Evolutionary conservation across 35 echinoderm and acorn worm species (phyloP), one percentile per base, ranked within the genome.

Genomic region (Lytechinus pictus): DNA sequence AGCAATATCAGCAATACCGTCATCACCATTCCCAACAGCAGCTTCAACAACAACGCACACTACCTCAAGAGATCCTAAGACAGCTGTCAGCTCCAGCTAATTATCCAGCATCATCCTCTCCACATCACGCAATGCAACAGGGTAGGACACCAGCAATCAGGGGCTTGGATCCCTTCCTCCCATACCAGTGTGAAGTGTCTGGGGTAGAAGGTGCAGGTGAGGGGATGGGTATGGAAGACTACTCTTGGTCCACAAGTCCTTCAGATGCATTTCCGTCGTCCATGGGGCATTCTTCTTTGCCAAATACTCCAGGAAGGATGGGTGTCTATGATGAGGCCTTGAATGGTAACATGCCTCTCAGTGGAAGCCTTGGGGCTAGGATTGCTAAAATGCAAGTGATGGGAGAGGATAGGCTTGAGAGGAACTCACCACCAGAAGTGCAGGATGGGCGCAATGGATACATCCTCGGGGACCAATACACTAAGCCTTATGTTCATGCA

Each of bases 401-500:
- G 56, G 95, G 87, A 66, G 95, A 96, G 54, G 91, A 91, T 27
- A 57, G 91, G 55, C 95, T 92, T 44, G 88, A 28, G 52, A 57
- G 89, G 89, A 91, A 72, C 89, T 52, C 86, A 1, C 87, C 56
- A 57, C 86, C 72, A 61, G 57, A 93, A 10, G 33, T 55, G n/a
- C 60, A 27, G 44, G 96, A 94, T 11, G 94, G 58, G 53, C 53
- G 96, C 33, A 96, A 96, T 19, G 96, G 96, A 53, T 96, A 94
- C 54, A 90, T 86, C 57, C 93, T 96, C 14, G 96, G 96, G 2
- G 96, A 96, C 19, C 92, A 96, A 29, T 96, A 96, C 93, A 96
- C 57, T 8, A 97, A 98, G 93, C 97, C 97, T n/a, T 98, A 86
- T 87, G 97, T 98, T 13, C 97, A 97, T 56, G 97, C 97, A 54